Conservation (phyloP, 37 sponge, comb jelly and placozoan genomes). For the Lycopodina hypogea region DNA sequence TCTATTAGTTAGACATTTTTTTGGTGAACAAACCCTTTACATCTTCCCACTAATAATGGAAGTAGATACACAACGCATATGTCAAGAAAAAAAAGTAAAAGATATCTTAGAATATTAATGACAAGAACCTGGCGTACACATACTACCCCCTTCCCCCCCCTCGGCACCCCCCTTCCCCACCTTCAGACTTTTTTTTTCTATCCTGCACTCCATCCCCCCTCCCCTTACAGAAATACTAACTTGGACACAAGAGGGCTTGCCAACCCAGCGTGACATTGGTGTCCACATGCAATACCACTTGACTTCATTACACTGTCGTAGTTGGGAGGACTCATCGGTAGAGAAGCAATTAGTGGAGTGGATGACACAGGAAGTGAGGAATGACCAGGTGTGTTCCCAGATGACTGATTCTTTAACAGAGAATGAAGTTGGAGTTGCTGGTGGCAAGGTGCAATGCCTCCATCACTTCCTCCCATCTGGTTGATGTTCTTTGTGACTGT, state of each 20-base stretch:
- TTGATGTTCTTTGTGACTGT: not conserved
- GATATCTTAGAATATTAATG: too few species aligned
- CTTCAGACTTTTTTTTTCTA: too few species aligned
- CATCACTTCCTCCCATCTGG: not conserved
- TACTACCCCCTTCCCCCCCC: too few species aligned
- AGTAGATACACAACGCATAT: too few species aligned
- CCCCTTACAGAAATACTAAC: not conserved
- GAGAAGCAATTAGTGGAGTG: not conserved
- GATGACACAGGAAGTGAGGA: not conserved
- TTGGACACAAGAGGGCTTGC: not conserved
- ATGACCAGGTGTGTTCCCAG: not conserved
- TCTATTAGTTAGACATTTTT: too few species aligned
- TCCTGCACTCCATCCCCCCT: too few species aligned
- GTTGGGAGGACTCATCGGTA: not conserved
- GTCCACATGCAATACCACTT: not conserved
- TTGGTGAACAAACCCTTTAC: too few species aligned
- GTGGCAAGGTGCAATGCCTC: not conserved
- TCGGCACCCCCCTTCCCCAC: too few species aligned
- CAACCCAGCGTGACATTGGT: not conserved
- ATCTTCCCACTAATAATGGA: too few species aligned
- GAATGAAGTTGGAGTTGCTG: too few species aligned
- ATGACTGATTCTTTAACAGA: not conserved
- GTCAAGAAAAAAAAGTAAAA: too few species aligned
- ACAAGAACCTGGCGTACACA: too few species aligned
- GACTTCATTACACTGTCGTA: slow-evolving; percentile 6